Evolutionary conservation across 1,140 invertebrate species (phyloP), one percentile per base, ranked within the genome.

Genomic region (Armadillidium nasatum): DNA sequence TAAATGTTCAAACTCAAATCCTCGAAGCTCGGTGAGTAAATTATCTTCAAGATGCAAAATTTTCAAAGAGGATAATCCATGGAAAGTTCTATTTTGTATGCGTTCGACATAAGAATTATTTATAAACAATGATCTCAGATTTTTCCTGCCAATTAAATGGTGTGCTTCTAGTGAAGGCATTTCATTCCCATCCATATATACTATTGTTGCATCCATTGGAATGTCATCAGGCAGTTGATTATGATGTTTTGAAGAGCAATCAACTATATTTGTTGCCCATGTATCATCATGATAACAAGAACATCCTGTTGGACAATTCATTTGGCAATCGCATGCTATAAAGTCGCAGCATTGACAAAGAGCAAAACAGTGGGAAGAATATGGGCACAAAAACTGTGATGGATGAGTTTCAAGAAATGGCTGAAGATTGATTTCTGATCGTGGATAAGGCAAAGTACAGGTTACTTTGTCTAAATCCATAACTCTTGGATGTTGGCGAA

Each of bases 341-440:
- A 95, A 96, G 85, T 95, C 94, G 85, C 94, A 97, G 87, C 94
- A 96, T 83, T 96, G 93, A 83, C 94, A 96, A 60, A 95, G 87
- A 93, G 91, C 84, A 95, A 96, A 86, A 97, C 33, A 33, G 83
- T 96, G 94, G 10, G 92, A 92, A 85, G 94, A 92, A 85, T 97
- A 96, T 69, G 90, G 90, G 87, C 94, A 97, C 70, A 96, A 87
- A 85, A 96, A 96, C 85, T 96, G 93, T 74, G 92, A 93, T 1
- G 92, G 88, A 83, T 92, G 90, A 7, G 93, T 91, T 82, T 94
- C 91, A 6, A 95, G 88, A 43, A 96, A 85, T 9, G 94, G 92
- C 71, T 95, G 88, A 11, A 73, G 66, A 84, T 91, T 93, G 77
- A 90, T 90, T 66, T 89, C 88, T 82, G 93, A 92, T 72, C 94